phyloP scores from a whole-genome alignment of 1,140 invertebrate genomes.

The Tetraneura akinire region DNA sequence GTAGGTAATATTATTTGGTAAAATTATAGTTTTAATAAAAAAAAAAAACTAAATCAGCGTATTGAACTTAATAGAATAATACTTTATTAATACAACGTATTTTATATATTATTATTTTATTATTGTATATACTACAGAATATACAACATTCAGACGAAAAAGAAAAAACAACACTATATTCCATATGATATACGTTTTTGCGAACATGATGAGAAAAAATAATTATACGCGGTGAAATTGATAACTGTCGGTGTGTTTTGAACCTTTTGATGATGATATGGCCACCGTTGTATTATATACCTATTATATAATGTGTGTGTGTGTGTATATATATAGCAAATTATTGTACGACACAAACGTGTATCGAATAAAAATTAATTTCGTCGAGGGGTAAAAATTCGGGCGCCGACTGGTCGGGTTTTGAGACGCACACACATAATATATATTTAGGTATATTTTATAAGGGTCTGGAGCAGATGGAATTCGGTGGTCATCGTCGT shows the following conservation, averaged over 20 bases:
- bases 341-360: neutral
- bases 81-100: no score
- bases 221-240: neutral
- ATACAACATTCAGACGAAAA: no score
- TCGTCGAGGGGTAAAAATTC: conserved; percentile 1
- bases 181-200: no score
- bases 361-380: conserved; percentile 47
- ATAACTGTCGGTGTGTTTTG: neutral
- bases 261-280: conserved; percentile 17
- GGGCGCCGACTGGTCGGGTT: conserved; percentile 45
- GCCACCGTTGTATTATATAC: neutral
- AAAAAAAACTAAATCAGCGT: no score
- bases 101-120: no score
- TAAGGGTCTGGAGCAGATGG: conserved; percentile 32
- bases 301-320: neutral
- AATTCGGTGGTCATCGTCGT: conserved; percentile 46
- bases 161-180: no score
- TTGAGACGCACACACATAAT: neutral
- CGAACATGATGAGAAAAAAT: neutral
- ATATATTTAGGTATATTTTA: neutral
- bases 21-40: no score
- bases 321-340: neutral
- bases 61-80: no score
- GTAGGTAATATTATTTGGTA: no score
- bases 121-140: no score